These are phyloP conservation scores for Anhinga anhinga DNA, from an alignment of 2,113 vertebrate species.

Conservation along the genomic window DNA sequence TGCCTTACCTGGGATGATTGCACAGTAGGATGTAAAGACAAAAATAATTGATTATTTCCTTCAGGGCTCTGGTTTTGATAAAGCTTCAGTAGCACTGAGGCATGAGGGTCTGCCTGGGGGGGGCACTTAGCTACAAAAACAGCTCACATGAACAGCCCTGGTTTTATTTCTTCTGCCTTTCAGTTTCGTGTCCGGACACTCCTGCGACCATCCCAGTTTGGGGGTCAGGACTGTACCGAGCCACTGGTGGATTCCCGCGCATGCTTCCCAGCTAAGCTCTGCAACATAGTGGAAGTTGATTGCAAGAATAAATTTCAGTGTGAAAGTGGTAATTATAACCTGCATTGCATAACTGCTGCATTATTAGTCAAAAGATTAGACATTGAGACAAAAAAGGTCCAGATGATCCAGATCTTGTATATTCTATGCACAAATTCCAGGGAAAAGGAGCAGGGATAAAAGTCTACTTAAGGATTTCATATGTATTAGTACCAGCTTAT, in stretches of 20 bases:
- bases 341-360: not conserved
- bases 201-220: constrained; percentile 84
- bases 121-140: not conserved
- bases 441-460: not conserved
- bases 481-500: not conserved
- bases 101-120: not conserved
- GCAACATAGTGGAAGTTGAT: constrained; percentile 77
- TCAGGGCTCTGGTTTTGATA: not conserved
- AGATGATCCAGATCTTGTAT: not conserved
- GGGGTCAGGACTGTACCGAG: constrained; percentile 78
- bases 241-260: constrained; percentile 76
- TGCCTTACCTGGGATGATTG: not conserved
- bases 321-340: constrained; percentile 77
- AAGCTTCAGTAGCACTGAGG: not conserved
- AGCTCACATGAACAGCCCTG: not conserved
- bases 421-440: not conserved
- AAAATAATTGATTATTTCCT: not conserved
- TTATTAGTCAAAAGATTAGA: not conserved
- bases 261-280: constrained; percentile 81
- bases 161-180: constrained; percentile 7
- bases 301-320: constrained; percentile 87
- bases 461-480: not conserved
- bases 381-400: not conserved
- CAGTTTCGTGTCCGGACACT: constrained; percentile 82
- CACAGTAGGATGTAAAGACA: not conserved